Percentiles rank a stretch among this genome's conserved stretches.
phyloP scores from a whole-genome alignment of 2,888 invertebrate species.

The Falcaria lacertinaria region DNA sequence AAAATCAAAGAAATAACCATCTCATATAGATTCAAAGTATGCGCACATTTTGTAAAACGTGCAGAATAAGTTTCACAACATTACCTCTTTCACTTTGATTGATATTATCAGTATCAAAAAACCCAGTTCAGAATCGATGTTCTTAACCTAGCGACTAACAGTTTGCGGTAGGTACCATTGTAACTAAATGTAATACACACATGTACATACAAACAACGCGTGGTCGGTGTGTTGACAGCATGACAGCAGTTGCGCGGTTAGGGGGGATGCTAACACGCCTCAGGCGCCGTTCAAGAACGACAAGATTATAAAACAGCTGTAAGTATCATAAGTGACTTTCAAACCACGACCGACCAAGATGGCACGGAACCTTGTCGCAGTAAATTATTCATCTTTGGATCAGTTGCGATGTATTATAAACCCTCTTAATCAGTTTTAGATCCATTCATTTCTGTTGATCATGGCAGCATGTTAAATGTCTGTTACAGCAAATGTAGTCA shows the following conservation, averaged over 20 bases:
- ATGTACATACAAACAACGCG: conserved; percentile 36
- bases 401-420: no score
- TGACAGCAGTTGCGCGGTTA: conserved; percentile 45
- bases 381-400: no score
- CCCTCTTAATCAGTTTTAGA: no score
- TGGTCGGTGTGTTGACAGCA: conserved; percentile 65
- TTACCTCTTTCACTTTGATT: not conserved
- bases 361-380: no score
- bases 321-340: conserved; percentile 22
- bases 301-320: conserved; percentile 40
- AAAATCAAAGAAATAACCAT: no score
- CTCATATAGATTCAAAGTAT: no score
- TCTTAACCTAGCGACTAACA: conserved; percentile 2
- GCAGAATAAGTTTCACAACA: no score
- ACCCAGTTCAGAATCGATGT: not conserved
- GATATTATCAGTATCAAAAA: not conserved
- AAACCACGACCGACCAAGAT: no score
- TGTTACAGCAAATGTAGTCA: no score
- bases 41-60: no score
- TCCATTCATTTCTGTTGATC: no score
- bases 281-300: conserved; percentile 42
- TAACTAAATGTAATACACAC: conserved; percentile 33
- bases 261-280: conserved; percentile 37
- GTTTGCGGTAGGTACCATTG: conserved; percentile 9
- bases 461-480: no score